Percentiles rank a stretch among this genome's conserved stretches.
Evolutionary conservation across 2,888 invertebrate species (phyloP).

Genomic region (Lasioglossum zephyrum): DNA sequence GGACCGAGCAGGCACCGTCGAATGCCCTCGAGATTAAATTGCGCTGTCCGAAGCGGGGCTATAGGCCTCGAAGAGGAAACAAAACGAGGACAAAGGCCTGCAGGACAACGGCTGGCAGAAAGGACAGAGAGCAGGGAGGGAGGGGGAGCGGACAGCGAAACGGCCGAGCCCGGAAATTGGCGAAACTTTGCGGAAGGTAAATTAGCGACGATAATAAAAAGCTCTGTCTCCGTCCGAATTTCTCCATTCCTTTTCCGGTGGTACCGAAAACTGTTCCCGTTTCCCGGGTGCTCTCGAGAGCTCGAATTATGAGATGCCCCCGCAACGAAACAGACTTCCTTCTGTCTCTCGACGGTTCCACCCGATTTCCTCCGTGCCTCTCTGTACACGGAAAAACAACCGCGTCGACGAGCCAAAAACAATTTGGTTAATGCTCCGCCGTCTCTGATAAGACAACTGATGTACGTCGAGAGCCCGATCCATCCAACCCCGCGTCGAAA

Average conservation of each 20-base stretch:
- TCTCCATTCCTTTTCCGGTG: constrained; percentile 39
- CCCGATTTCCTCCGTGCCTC: background rate
- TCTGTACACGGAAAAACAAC: constrained; percentile 34
- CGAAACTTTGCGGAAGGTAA: constrained; percentile 77
- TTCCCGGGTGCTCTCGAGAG: background rate
- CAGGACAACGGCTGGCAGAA: background rate
- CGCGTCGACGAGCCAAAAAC: constrained; percentile 60
- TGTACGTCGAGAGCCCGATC: constrained; percentile 61
- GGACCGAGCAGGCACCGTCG: background rate
- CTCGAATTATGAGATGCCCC: constrained; percentile 57
- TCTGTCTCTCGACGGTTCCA: background rate
- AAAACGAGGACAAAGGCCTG: background rate
- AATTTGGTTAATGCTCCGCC: constrained; percentile 73
- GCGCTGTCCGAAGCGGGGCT: background rate
- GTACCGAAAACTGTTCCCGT: background rate
- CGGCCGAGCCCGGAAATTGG: constrained; percentile 72
- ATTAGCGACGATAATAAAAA: constrained; percentile 77
- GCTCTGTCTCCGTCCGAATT: constrained; percentile 63
- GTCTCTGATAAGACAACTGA: constrained; percentile 72
- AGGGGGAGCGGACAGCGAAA: background rate
- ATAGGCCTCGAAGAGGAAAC: background rate
- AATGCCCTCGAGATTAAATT: background rate
- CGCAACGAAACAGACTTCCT: constrained; percentile 45
- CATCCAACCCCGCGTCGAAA: constrained; percentile 44
- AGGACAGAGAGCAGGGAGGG: background rate